Conservation (phyloP, 1,140 invertebrate species). For the Pogonus chalceus region DNA sequence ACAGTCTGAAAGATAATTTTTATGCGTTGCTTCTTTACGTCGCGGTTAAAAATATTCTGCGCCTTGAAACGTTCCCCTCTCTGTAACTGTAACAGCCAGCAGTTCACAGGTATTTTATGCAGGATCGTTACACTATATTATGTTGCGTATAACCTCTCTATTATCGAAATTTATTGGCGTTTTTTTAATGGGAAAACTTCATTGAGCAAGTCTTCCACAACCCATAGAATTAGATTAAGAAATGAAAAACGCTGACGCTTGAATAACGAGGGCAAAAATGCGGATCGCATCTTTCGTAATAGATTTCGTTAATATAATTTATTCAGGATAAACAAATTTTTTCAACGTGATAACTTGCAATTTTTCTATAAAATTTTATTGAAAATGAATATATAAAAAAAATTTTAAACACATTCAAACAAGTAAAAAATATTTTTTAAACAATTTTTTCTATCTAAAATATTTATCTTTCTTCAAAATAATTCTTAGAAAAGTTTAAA, state of each 20-base stretch:
- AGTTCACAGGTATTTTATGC: constrained; percentile 1
- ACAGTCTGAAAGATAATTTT: too few relatives aligned
- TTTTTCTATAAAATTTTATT: not conserved
- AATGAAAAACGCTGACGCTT: constrained; percentile 6
- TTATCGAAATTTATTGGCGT: constrained; percentile 6
- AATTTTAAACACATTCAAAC: too few relatives aligned
- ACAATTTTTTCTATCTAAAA: too few relatives aligned
- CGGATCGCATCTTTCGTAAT: not conserved
- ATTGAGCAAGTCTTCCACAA: not conserved
- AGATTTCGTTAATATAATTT: not conserved
- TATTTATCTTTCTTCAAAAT: too few relatives aligned
- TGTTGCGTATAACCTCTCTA: constrained; percentile 7
- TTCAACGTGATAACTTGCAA: not conserved
- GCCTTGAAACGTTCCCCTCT: too few relatives aligned
- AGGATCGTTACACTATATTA: constrained; percentile 1
- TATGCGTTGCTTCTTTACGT: too few relatives aligned
- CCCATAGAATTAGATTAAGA: constrained; percentile 7
- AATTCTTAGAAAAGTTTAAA: too few relatives aligned
- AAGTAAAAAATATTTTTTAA: too few relatives aligned
- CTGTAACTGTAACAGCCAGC: too few relatives aligned
- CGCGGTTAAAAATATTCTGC: too few relatives aligned
- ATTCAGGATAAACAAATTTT: constrained; percentile 1
- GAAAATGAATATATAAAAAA: too few relatives aligned
- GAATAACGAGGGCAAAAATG: not conserved
- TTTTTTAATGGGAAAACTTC: constrained; percentile 6